Conservation (phyloP, 37 sponge, comb jelly and placozoan species). For the Aplysina aerophoba region DNA sequence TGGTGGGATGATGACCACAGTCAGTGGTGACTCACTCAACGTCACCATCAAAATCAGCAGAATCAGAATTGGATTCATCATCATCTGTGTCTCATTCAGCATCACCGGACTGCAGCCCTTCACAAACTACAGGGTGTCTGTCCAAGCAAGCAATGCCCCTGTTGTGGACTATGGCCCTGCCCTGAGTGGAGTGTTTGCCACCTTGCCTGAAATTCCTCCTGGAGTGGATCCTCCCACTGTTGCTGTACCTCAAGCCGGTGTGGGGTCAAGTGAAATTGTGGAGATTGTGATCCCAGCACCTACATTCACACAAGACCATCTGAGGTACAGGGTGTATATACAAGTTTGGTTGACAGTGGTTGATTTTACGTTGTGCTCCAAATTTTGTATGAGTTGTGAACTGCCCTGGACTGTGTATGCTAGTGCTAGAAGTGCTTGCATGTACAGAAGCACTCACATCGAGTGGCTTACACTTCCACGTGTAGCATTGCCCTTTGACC, state of each 20-base stretch:
- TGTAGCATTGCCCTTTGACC: too few relatives aligned
- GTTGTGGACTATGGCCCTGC: neutral
- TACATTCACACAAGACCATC: neutral
- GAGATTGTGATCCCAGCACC: neutral
- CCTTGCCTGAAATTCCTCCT: too few relatives aligned
- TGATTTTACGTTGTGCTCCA: too few relatives aligned
- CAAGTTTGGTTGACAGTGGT: too few relatives aligned
- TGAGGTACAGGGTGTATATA: neutral
- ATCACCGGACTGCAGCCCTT: conserved; percentile 12
- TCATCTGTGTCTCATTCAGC: neutral
- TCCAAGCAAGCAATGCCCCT: conserved; percentile 2
- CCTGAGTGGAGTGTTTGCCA: neutral
- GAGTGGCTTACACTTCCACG: too few relatives aligned
- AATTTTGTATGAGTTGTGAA: too few relatives aligned
- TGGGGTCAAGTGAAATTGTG: neutral
- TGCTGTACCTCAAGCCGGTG: neutral
- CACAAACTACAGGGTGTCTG: neutral
- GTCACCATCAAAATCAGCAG: too few relatives aligned
- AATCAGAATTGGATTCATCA: too few relatives aligned
- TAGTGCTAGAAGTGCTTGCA: too few relatives aligned
- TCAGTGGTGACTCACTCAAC: neutral
- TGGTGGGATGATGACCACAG: neutral
- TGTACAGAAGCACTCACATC: too few relatives aligned
- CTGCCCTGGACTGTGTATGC: too few relatives aligned
- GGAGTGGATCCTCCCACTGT: too few relatives aligned